Conservation (phyloP, 2,888 invertebrate genomes). For the Dolichopus griseipennis region DNA sequence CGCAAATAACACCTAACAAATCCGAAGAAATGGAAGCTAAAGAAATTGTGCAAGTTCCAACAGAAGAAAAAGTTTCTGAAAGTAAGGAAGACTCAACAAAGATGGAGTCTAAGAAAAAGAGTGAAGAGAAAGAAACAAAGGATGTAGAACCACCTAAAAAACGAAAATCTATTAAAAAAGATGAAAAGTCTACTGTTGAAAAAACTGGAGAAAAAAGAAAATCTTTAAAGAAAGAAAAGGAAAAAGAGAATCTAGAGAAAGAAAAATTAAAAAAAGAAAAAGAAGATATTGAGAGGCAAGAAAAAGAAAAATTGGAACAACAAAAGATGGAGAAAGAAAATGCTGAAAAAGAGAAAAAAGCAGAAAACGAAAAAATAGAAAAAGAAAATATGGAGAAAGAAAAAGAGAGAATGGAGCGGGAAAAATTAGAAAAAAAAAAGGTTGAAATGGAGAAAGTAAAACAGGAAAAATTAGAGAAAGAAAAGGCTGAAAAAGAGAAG, state of each 20-base stretch:
- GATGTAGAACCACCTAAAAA: neutral
- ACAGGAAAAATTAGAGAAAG: too few relatives aligned
- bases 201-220: neutral
- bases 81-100: neutral
- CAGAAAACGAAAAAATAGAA: constrained; percentile 21
- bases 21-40: neutral
- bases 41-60: neutral
- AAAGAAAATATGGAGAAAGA: constrained; percentile 22
- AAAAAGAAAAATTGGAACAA: neutral
- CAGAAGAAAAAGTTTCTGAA: neutral
- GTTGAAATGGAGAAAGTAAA: too few relatives aligned
- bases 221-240: neutral
- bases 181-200: neutral
- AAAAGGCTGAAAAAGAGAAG: too few relatives aligned
- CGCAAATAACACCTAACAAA: neutral
- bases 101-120: neutral
- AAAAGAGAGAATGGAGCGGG: constrained; percentile 19
- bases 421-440: too few relatives aligned
- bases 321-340: constrained; percentile 18
- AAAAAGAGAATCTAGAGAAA: neutral
- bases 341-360: too few relatives aligned
- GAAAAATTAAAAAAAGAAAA: neutral
- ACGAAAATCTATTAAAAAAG: neutral
- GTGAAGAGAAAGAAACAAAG: neutral
- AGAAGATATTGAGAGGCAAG: neutral